Conservation (phyloP, 2,797 vertebrate species). For the Gallinago stenura region DNA sequence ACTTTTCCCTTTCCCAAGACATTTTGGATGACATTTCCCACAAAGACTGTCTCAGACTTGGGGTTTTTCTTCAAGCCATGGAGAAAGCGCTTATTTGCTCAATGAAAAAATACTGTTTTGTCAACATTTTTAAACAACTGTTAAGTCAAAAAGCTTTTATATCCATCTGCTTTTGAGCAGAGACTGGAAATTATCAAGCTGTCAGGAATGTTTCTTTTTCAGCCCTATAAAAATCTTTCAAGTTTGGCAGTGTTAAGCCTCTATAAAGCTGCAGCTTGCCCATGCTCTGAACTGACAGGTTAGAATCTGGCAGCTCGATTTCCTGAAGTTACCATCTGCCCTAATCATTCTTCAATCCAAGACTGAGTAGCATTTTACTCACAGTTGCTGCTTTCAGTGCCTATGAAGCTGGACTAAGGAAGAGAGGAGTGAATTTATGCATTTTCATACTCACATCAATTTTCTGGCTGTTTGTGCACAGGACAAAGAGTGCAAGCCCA, state of each 20-base stretch:
- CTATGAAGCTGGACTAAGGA: neutral
- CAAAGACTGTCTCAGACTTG: neutral
- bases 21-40: neutral
- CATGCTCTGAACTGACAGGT: slow-evolving; percentile 34
- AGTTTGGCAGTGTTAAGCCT: slow-evolving; percentile 44
- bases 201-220: slow-evolving; percentile 48
- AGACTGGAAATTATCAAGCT: slow-evolving; percentile 53
- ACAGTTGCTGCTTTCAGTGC: neutral
- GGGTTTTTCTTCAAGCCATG: neutral
- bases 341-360: neutral
- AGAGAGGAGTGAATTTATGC: neutral
- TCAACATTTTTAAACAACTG: slow-evolving; percentile 63
- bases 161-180: slow-evolving; percentile 51
- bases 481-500: neutral
- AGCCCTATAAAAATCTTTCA: slow-evolving; percentile 31
- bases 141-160: slow-evolving; percentile 45
- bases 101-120: slow-evolving; percentile 42
- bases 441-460: neutral
- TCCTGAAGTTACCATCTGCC: slow-evolving; percentile 35
- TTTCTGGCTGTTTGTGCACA: neutral
- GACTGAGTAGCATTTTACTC: neutral
- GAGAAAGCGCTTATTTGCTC: slow-evolving; percentile 9
- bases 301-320: slow-evolving; percentile 13
- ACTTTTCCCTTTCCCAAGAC: neutral
- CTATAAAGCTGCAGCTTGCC: slow-evolving; percentile 37